These are phyloP conservation scores for Bovichtus diacanthus DNA, from an alignment of 2,797 vertebrate species.

Conservation along the genomic window DNA sequence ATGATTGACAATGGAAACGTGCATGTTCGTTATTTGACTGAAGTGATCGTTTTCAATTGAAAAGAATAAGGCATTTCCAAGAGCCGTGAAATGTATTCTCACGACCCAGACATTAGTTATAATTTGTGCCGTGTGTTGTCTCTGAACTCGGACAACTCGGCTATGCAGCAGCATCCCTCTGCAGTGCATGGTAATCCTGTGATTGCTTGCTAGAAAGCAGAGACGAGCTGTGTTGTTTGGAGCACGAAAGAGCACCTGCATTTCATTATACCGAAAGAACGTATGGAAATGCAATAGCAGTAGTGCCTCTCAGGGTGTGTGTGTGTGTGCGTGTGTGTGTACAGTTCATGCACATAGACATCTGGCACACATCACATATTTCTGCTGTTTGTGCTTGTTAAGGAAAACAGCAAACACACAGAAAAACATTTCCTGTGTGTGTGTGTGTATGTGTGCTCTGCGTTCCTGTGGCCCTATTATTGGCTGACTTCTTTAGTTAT, in stretches of 20 bases:
- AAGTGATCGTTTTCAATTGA: not conserved
- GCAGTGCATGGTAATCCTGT: constrained; percentile 33
- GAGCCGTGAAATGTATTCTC: not conserved
- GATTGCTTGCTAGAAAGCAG: constrained; percentile 24
- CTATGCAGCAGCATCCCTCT: constrained; percentile 4
- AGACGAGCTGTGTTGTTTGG: constrained; percentile 29
- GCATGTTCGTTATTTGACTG: not conserved
- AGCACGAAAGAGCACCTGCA: constrained; percentile 56
- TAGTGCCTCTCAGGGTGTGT: constrained; percentile 26
- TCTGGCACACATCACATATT: constrained; percentile 48
- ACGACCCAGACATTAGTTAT: not conserved
- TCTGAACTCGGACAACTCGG: not conserved
- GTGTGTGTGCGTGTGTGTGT: constrained; percentile 2
- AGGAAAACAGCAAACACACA: constrained; percentile 27
- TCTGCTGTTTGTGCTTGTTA: constrained; percentile 45
- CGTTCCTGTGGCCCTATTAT: constrained; percentile 43
- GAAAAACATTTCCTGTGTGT: constrained; percentile 6
- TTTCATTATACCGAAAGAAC: constrained; percentile 53
- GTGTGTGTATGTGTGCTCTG: not conserved
- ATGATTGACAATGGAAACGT: no score
- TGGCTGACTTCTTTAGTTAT: no score
- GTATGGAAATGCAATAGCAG: constrained; percentile 54
- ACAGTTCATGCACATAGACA: constrained; percentile 17
- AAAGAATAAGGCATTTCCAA: not conserved
- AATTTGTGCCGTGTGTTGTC: constrained; percentile 15